Conservation (phyloP, 2,797 vertebrate species). For the Gymnoscopelus microlampas region DNA sequence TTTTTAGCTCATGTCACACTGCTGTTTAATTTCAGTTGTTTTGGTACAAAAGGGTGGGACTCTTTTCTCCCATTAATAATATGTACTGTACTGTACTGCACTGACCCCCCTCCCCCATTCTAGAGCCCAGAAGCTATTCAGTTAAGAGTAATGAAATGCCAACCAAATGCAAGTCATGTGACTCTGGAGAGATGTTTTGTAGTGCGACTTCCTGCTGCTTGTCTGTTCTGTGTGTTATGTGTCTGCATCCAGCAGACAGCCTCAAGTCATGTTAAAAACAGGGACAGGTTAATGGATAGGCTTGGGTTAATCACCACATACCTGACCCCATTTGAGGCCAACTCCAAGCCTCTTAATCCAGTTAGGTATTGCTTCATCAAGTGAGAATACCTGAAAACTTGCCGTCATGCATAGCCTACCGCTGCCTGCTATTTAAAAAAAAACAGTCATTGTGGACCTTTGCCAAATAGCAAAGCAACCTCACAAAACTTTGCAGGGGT, state of each 20-base stretch:
- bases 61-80: neutral
- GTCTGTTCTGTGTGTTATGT: neutral
- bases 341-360: slow-evolving; percentile 50
- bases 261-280: slow-evolving; percentile 27
- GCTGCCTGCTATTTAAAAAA: slow-evolving; percentile 33
- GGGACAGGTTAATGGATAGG: slow-evolving; percentile 62
- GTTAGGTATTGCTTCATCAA: slow-evolving; percentile 53
- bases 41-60: neutral
- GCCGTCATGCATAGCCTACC: neutral
- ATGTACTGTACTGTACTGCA: no score
- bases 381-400: slow-evolving; percentile 26
- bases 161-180: slow-evolving; percentile 10
- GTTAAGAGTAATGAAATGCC: neutral
- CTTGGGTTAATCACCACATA: slow-evolving; percentile 55
- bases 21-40: neutral
- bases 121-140: neutral
- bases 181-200: neutral
- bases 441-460: slow-evolving; percentile 22
- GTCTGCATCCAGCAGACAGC: slow-evolving; percentile 5
- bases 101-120: neutral
- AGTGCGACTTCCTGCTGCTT: neutral
- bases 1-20: neutral
- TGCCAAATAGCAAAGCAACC: neutral
- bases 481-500: slow-evolving; percentile 12
- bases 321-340: slow-evolving; percentile 59